Conservation (phyloP, 2,797 vertebrate species). For the Ctenosaura bakeri region DNA sequence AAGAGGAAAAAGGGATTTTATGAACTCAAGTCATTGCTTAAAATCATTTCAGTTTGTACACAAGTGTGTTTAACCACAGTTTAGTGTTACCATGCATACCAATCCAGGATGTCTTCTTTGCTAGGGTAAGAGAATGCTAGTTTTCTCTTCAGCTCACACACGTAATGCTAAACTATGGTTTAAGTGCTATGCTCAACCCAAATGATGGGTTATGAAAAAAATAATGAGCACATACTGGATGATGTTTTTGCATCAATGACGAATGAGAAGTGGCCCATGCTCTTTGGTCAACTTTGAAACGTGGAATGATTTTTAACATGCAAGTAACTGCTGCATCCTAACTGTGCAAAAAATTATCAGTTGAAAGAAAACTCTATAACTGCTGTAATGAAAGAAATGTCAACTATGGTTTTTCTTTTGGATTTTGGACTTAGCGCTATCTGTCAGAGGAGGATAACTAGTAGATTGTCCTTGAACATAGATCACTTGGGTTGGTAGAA, state of each 20-base stretch:
- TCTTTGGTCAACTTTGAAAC: not conserved
- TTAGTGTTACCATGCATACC: not conserved
- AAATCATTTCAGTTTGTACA: not conserved
- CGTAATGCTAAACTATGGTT: not conserved
- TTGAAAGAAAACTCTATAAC: not conserved
- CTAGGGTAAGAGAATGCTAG: not conserved
- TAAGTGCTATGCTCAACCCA: too few species aligned
- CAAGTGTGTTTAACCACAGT: not conserved
- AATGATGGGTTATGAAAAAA: not conserved
- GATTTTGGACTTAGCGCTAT: not conserved
- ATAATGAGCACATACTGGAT: not conserved
- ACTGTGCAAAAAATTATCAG: not conserved
- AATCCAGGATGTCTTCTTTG: not conserved
- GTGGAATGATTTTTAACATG: not conserved
- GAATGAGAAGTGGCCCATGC: not conserved
- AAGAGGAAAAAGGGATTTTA: not conserved
- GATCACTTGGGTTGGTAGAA: not conserved
- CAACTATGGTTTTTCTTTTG: not conserved
- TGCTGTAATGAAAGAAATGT: not conserved
- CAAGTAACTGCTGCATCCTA: not conserved
- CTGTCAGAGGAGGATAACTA: not conserved
- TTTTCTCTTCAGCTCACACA: not conserved
- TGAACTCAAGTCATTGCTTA: not conserved
- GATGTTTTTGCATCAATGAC: not conserved
- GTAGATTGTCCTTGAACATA: slow-evolving; percentile 6